Percentiles rank a stretch among this genome's conserved stretches.
Conservation (phyloP, 2,797 vertebrate species). For the Pitangus sulphuratus region DNA sequence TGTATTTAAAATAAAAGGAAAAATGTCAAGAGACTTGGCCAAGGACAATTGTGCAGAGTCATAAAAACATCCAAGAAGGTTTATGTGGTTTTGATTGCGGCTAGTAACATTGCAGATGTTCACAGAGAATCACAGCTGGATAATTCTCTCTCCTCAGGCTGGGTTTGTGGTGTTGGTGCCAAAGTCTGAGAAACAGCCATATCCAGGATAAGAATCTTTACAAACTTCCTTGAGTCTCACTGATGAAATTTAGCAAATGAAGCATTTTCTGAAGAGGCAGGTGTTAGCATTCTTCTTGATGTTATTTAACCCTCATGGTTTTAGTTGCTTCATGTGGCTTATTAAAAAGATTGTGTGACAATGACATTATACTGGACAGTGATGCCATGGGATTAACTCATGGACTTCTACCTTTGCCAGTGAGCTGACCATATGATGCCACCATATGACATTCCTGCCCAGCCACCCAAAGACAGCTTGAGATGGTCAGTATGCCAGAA, state of each 20-base stretch:
- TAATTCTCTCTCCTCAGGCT: not conserved
- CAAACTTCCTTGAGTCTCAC: not conserved
- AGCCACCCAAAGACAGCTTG: not conserved
- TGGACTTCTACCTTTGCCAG: not conserved
- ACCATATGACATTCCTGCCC: not conserved
- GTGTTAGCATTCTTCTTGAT: not conserved
- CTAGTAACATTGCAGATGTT: not conserved
- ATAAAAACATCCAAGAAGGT: not conserved
- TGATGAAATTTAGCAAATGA: not conserved
- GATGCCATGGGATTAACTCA: not conserved
- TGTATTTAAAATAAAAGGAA: not conserved
- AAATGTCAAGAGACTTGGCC: not conserved
- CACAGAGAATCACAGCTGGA: not conserved
- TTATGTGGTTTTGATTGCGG: not conserved
- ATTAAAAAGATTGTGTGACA: not conserved
- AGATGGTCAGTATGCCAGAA: not conserved
- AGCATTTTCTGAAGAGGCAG: not conserved
- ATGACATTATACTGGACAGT: not conserved
- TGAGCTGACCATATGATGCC: not conserved
- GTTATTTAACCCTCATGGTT: not conserved
- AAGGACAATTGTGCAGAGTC: not conserved
- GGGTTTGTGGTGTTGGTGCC: not conserved
- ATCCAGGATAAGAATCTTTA: not conserved
- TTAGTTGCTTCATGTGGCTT: not conserved
- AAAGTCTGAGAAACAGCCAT: not conserved